Evolutionary conservation across 2,797 vertebrate genomes (phyloP).

Genomic region (Fundulus diaphanus): DNA sequence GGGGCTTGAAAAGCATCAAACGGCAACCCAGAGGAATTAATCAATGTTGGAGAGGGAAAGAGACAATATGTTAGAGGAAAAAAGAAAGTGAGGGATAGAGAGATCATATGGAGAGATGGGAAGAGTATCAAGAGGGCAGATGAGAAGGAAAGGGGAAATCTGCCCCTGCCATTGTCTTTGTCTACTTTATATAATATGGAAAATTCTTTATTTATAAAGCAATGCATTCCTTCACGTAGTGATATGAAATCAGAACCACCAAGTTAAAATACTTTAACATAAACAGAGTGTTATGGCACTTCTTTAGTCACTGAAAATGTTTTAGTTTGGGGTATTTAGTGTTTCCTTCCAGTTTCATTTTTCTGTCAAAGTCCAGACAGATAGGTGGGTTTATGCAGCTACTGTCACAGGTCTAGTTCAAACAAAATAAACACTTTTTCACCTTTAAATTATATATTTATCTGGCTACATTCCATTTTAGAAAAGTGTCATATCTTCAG

Average conservation of each 20-base stretch:
- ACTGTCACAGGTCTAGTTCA: no score
- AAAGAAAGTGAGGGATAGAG: conserved; percentile 45
- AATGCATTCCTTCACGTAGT: background rate
- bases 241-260: background rate
- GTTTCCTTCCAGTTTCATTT: no score
- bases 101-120: conserved; percentile 46
- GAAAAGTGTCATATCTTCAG: no score
- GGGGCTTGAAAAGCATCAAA: conserved; percentile 61
- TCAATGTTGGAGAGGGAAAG: conserved; percentile 48
- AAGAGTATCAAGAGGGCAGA: conserved; percentile 39
- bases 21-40: conserved; percentile 66
- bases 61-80: conserved; percentile 28
- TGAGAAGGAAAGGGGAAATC: conserved; percentile 12
- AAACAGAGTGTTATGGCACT: no score
- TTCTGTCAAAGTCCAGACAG: no score
- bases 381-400: no score
- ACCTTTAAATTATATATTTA: no score
- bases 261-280: no score
- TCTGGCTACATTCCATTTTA: no score
- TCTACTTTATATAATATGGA: conserved; percentile 4
- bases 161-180: conserved; percentile 3
- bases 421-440: no score
- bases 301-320: no score
- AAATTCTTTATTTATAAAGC: background rate
- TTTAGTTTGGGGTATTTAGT: no score